Evolutionary conservation across 2,113 vertebrate species (phyloP).

Genomic region (Passer montanus): DNA sequence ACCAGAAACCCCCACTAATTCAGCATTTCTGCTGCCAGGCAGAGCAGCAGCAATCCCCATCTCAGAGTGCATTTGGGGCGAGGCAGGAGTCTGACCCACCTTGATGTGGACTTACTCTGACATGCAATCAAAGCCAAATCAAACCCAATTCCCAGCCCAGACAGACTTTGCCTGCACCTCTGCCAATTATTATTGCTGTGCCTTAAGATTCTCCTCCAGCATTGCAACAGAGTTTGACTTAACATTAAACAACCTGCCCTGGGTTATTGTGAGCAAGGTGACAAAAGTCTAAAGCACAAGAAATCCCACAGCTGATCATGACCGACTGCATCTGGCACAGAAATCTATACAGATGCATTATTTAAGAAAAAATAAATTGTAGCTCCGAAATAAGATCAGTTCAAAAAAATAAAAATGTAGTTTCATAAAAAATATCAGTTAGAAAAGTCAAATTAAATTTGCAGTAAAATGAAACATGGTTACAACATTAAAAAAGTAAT

Average conservation of each 20-base stretch:
- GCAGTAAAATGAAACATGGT: background rate
- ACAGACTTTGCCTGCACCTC: background rate
- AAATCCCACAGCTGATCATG: background rate
- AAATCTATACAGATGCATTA: background rate
- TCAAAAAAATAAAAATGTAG: background rate
- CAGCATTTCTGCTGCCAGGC: background rate
- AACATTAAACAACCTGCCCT: background rate
- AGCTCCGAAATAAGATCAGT: background rate
- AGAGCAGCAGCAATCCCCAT: background rate
- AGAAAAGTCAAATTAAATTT: background rate
- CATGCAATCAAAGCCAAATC: background rate
- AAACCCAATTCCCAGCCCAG: background rate
- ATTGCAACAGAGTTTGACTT: background rate
- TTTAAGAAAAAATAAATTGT: background rate
- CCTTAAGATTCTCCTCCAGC: background rate
- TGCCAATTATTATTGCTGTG: background rate
- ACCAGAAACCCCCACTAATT: background rate
- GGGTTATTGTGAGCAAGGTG: background rate
- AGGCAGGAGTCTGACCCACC: fast-evolving
- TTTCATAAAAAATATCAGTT: background rate
- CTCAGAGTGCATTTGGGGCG: fast-evolving
- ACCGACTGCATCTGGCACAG: background rate
- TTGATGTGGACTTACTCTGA: fast-evolving
- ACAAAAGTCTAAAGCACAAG: background rate
- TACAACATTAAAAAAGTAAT: background rate